Evolutionary conservation across 2,113 vertebrate species (phyloP).

Genomic region (Chitala chitala): DNA sequence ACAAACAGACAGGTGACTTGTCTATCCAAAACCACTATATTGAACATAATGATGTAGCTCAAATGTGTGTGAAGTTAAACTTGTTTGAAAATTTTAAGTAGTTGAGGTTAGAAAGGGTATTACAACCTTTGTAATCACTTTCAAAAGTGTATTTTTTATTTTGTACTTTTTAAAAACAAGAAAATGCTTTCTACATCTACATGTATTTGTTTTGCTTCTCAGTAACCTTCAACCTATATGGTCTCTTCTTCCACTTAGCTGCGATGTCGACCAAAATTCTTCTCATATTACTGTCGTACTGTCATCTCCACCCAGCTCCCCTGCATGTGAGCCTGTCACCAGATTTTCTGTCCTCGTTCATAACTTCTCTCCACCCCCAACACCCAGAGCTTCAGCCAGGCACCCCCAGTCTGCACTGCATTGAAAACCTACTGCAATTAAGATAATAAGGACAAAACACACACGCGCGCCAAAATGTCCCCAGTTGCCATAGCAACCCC

Average conservation of each 20-base stretch:
- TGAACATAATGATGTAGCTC: background rate
- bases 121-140: background rate
- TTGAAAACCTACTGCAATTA: constrained; percentile 39
- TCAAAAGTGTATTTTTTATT: background rate
- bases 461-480: constrained; percentile 16
- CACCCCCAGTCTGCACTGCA: constrained; percentile 29
- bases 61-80: background rate
- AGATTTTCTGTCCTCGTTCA: constrained; percentile 50
- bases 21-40: background rate
- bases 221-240: background rate
- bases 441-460: constrained; percentile 39
- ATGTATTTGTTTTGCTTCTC: background rate
- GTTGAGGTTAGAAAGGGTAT: background rate
- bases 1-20: background rate
- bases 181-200: background rate
- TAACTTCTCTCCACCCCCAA: constrained; percentile 49
- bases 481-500: constrained; percentile 43
- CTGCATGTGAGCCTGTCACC: constrained; percentile 55
- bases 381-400: constrained; percentile 31
- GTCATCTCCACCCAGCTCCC: constrained; percentile 54
- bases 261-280: constrained; percentile 29
- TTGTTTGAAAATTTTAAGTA: background rate
- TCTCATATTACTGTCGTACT: constrained; percentile 57
- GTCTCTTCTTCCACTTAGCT: background rate
- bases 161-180: background rate